Evolutionary conservation across 2,888 invertebrate species (phyloP), one percentile per base, ranked within the genome.

Genomic region (Pilophorus perplexus): DNA sequence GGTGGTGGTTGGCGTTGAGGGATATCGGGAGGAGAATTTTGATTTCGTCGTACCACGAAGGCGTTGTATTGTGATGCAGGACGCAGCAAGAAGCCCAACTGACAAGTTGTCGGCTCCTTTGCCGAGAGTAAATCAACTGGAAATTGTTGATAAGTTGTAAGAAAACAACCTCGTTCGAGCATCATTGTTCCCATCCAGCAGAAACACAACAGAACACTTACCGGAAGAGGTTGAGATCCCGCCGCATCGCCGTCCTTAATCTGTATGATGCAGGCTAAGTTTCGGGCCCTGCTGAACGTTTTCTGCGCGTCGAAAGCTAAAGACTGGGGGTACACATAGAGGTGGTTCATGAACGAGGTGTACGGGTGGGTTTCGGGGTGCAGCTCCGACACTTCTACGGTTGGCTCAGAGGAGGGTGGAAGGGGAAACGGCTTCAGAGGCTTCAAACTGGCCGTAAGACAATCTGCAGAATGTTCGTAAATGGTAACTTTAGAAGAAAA

Each of bases 271-370:
- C 96, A 94, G 0, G 93, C 90, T 68, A 98, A 93, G 77, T 99
- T 98, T 75, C 98, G 83, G 0, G 98, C 97, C 75, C 95, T 83
- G 0, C 90, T 87, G 75, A 95, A 95, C 73, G 88, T 81, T 76
- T 93, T 94, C 78, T 96, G 95, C 55, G 89, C 87, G 77, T 95
- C 96, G 74, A 93, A 95, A 76, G 87, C 89, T 64, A 97, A 80
- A 64, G 82, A 81, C 72, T 89, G 80, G 0, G 98, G 98, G 75
- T 96, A 93, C 14, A 98, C 87, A 77, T 93, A 98, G 38, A 98
- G 80, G 76, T 94, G 90, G 78, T 98, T 97, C 23, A 87, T 80
- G 78, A 88, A 96, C 20, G 85, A 85, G 2, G 90, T 88, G 75
- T 89, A 88, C 0, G 95, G 93, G 77, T 89, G 85, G 23, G 86